Conservation (phyloP, 2,113 vertebrate species). For the Prinia subflava region DNA sequence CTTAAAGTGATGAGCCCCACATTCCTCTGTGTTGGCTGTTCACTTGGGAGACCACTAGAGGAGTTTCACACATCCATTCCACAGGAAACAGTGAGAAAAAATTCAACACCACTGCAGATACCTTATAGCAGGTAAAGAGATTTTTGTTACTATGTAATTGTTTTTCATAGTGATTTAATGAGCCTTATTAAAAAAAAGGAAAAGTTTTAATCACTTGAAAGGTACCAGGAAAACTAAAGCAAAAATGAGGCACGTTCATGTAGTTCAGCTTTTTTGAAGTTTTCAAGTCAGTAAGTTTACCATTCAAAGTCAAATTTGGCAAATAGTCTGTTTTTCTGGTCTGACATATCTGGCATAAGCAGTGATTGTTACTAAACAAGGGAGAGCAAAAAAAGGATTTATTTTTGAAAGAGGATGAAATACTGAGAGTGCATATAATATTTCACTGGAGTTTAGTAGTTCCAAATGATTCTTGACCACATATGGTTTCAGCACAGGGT, state of each 20-base stretch:
- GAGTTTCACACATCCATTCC: not conserved
- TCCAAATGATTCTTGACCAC: not conserved
- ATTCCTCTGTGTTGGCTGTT: not conserved
- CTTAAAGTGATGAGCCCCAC: not conserved
- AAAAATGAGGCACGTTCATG: not conserved
- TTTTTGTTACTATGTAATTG: not conserved
- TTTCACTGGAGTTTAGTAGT: not conserved
- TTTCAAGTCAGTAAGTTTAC: not conserved
- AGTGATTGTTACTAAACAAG: not conserved
- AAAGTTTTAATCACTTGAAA: not conserved
- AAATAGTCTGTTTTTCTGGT: not conserved
- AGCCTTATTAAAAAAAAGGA: not conserved
- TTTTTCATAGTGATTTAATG: constrained; percentile 4
- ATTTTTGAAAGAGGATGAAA: not conserved
- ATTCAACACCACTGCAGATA: not conserved
- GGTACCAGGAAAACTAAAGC: not conserved
- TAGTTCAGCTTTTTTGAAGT: not conserved
- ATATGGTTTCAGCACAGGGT: not conserved
- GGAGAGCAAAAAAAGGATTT: not conserved
- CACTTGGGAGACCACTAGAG: not conserved
- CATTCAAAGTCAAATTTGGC: not conserved
- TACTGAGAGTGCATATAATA: not conserved
- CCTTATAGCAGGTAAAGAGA: not conserved
- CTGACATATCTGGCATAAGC: not conserved
- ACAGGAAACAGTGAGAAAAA: not conserved